Base-by-base conservation (phyloP, 2,888 invertebrate species). In the Pyralis farinalis region DNA sequence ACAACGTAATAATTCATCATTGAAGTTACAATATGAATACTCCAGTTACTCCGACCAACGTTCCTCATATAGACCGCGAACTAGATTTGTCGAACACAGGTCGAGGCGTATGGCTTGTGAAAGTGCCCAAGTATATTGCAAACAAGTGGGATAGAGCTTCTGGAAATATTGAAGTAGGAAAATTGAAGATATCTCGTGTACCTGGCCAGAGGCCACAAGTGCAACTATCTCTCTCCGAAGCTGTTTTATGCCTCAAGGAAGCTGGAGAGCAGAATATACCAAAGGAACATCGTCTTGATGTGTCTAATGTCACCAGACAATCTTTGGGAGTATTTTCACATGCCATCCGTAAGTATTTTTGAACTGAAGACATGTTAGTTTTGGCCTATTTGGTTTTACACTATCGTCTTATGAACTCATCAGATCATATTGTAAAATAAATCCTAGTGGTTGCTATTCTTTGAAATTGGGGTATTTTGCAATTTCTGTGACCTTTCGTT, bases 31-130 rank as follows among this genome's bases (percentile, higher is more conserved):
- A 45, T 48, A 48, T 69, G 69, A 64, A 57, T 58, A 55, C 70
- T 44, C 63, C 76, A 34, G 10, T 6, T 37, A 5, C 1, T 11
- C 1, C 34, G 7, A 20, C 16, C 9, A 36, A 35, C 32, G 38
- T 32, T 33, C 83, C 90, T 37, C 93, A 94, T 52, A 91, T 93
- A 36, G 95, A 95, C 66, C 92, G 93, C 51, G 95, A 96, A 75
- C 90, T 98, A 49, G 98, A 98, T 87, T 90, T 97, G 38, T 94
- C 95, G 10, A 96, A 97, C 74, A 95, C 96, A 10, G 94, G 94
- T 10, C 91, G 98, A 61, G 98, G 98, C 44, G 97, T 98, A 7
- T 98, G 98, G 98, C 91, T 98, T 5, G 98, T 98, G 0, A 98
- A 98, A 87, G 95, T 95, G 7, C 98, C 98, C 0, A 98, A 98